A percentile compares a stretch with the other conserved stretches of the same genome.
Evolutionary conservation across 2,888 invertebrate genomes (phyloP).

Genomic region (Scaptomyza cyrtandrae): DNA sequence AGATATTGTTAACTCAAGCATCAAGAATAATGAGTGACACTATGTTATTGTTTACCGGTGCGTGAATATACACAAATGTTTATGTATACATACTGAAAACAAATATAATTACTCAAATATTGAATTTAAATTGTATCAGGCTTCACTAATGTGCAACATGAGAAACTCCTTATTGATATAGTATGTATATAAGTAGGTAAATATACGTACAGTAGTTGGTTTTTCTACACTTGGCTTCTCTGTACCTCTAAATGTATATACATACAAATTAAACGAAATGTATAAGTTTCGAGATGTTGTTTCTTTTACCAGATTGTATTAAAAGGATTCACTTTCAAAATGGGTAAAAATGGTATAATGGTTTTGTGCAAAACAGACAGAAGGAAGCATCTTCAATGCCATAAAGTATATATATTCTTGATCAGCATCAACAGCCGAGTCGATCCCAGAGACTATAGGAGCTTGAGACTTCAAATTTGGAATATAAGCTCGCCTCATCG

Average conservation of each 20-base stretch:
- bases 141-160: slow-evolving; percentile 46
- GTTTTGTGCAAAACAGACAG: no score
- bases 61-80: neutral
- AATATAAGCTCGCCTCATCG: no score
- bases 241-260: slow-evolving; percentile 42
- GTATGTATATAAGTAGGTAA: slow-evolving; percentile 8
- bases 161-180: slow-evolving; percentile 7
- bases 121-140: slow-evolving; percentile 38
- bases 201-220: slow-evolving; percentile 9
- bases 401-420: no score
- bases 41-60: slow-evolving; percentile 19
- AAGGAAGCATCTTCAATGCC: no score
- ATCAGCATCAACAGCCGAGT: no score
- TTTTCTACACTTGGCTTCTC: slow-evolving; percentile 65
- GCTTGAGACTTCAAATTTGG: no score
- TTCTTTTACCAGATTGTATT: no score
- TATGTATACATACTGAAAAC: slow-evolving; percentile 1
- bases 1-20: slow-evolving; percentile 17
- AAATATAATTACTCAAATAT: slow-evolving; percentile 9
- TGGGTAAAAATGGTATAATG: no score
- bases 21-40: neutral
- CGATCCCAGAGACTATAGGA: no score
- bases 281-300: slow-evolving; percentile 12
- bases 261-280: slow-evolving; percentile 13
- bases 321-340: no score